Percentiles rank a stretch among this genome's conserved stretches.
These are phyloP conservation scores for Delichon dasypus DNA, from an alignment of 2,797 vertebrate genomes.

Conservation along the genomic window DNA sequence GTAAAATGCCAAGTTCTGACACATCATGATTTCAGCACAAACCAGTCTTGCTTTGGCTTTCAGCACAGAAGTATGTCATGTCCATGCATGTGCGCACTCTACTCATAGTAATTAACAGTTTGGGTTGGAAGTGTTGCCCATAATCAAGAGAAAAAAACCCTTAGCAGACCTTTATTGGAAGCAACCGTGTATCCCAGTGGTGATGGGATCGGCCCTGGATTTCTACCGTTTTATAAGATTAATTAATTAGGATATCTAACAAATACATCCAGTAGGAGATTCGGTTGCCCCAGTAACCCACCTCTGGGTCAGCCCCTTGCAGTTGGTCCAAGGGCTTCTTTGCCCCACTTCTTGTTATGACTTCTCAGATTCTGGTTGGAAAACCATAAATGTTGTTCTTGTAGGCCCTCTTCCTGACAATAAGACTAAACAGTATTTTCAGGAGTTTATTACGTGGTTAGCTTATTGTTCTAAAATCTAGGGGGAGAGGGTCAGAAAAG, in stretches of 20 bases:
- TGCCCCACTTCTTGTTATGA: neutral
- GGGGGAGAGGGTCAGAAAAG: neutral
- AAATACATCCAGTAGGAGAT: neutral
- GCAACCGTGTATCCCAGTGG: neutral
- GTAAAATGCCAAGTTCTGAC: neutral
- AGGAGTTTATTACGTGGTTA: neutral
- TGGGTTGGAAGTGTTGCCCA: neutral
- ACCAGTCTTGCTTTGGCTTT: neutral
- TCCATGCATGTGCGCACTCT: accelerated
- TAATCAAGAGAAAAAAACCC: neutral
- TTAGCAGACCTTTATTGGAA: neutral
- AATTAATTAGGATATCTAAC: neutral
- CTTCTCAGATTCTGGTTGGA: neutral
- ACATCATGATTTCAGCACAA: neutral
- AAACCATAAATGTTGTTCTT: neutral
- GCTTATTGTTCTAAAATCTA: neutral
- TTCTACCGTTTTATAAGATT: neutral
- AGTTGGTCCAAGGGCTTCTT: neutral
- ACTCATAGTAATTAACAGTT: neutral
- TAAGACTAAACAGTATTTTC: neutral
- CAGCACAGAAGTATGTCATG: neutral
- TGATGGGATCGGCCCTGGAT: accelerated
- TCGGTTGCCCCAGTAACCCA: accelerated
- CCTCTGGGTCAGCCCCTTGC: neutral
- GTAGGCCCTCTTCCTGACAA: neutral